Base-by-base conservation (phyloP, 2,888 invertebrate species). In the Pilophorus perplexus region DNA sequence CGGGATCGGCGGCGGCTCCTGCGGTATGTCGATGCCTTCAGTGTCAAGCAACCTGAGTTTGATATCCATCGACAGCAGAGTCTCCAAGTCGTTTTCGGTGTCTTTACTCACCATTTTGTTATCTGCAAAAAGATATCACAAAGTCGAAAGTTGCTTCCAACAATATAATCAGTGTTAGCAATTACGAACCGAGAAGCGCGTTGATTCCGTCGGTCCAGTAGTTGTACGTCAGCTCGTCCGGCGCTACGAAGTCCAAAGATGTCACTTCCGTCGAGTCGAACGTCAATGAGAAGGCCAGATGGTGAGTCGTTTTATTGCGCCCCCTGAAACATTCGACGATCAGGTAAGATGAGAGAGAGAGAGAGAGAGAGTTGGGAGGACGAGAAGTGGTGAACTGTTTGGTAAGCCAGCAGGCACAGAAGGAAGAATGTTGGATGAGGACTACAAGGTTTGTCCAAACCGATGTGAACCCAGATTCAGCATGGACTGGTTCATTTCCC, bases 121-220 rank as follows among this genome's bases (percentile, higher is more conserved):
- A 18, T 89, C 89, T 79, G 67, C 8, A 66, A 59, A 22, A n/a
- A n/a, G n/a, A n/a, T n/a, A n/a, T n/a, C n/a, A n/a, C n/a, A n/a
- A n/a, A n/a, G n/a, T n/a, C n/a, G n/a, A n/a, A n/a, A n/a, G n/a
- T n/a, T n/a, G n/a, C n/a, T n/a, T n/a, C n/a, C n/a, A n/a, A n/a
- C n/a, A n/a, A n/a, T n/a, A n/a, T n/a, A n/a, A n/a, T n/a, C n/a
- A n/a, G n/a, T n/a, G n/a, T n/a, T n/a, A 16, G 40, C 23, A 38
- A 10, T 5, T 10, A n/a, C 46, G 74, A 77, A 78, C 83, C 82
- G 12, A 96, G 80, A 57, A 98, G 79, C 12, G 93, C 90, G 78
- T 94, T 93, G 50, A 97, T 87, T 2, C 95, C 97, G 79, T 98
- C 97, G 0, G 92, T 92, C 97, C 97, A 98, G 77, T 90, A 92